Evolutionary conservation across 2,888 invertebrate species (phyloP), one percentile per base, ranked within the genome.

Genomic region (Metopia argyrocephala): DNA sequence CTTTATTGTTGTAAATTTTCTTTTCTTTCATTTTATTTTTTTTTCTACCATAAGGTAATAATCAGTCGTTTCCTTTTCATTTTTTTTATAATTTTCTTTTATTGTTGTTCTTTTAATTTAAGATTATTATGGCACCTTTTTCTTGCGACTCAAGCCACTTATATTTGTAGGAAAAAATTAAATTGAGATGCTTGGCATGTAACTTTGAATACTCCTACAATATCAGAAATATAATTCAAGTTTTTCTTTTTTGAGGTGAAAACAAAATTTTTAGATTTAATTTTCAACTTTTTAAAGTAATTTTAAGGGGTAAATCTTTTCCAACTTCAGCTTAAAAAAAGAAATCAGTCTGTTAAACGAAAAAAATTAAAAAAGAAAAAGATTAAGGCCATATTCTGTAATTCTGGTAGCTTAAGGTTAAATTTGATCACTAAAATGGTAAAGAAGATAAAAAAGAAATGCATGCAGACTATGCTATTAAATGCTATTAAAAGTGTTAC

Each of bases 81-180:
- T 20, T 21, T 45, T 28, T 25, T 45, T 25, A n/a, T 9, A 59
- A 50, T 64, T 69, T 59, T 3, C 38, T 38, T 31, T 31, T 75
- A 25, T 15, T 73, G 46, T 50, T 66, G 2, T 57, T 48, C 15
- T 65, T 70, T 50, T 75, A 68, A 46, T 46, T 75, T 27, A 76
- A 71, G 73, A 78, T 83, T 78, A 75, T 76, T 76, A 50, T 71
- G 48, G 27, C 31, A 27, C 20, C 48, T n/a, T 18, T 46, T 31
- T 52, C 27, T 56, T 56, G 28, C 52, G 31, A 25, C 57, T 64
- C 38, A 18, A 20, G 52, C 20, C 25, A 64, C 12, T 59, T 48
- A 21, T 66, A 48, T 18, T 18, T n/a, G 54, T 27, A 68, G 75
- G 74, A 79, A 76, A 59, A 82, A 81, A n/a, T n/a, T n/a, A n/a